Base-by-base conservation (phyloP, 2,113 vertebrate genomes). In the Carassius gibelio region DNA sequence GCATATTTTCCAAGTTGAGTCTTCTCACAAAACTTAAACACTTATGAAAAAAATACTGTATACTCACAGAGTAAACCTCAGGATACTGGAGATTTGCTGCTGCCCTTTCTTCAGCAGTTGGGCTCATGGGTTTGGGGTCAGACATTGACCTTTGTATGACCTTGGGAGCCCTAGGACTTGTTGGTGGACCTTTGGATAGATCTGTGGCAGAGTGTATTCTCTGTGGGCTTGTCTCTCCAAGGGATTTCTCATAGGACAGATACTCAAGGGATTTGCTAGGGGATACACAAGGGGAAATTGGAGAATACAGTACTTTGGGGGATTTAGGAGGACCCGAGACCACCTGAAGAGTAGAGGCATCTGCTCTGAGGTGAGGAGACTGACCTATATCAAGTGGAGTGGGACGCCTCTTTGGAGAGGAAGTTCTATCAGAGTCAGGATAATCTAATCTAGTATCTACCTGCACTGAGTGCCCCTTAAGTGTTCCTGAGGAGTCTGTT, bases 221-320 rank as follows among this genome's bases (percentile, higher is more conserved):
- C 91, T 98, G 97, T 86, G 96, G 95, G 91, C 96, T 97, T 91
- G 96, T 92, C 81, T 99, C 97, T 90, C 96, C 96, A 87, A 97
- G 89, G 79, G 96, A 93, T 91, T 99, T 99, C 81, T 99, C 98
- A 94, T 99, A 99, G 30, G 97, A 96, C 89, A 97, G 95, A 96
- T 98, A 99, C 88, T 99, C 97, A 92, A 99, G 94, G 86, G 95
- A 97, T 94, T 97, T 97, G 92, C 96, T 97, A 75, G 98, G 97
- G 86, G 97, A 98, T 91, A 99, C 92, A 84, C 93, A 94, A 17
- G 98, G 98, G 82, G 97, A 99, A 93, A 99, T 95, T 61, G 98
- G 98, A 82, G 98, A 99, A 91, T 98, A 99, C 62, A 99, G 95
- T 83, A 99, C 98, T 93, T 99, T 98, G 77, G 97, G 97, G 84